phyloP scores from a whole-genome alignment of 2,888 invertebrate species.

The Cylloceria caligata region DNA sequence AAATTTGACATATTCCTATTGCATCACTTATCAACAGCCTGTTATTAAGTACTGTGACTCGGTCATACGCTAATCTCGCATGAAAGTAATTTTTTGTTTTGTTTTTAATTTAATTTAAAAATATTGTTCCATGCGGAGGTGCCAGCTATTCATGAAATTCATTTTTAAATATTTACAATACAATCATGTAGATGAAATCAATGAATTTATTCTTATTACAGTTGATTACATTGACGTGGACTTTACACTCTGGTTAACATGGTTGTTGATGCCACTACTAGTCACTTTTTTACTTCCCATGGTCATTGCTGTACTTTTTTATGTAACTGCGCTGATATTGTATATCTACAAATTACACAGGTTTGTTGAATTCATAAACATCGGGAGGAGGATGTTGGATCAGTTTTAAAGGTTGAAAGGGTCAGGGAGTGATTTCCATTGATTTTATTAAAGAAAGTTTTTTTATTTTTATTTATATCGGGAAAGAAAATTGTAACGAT shows the following conservation, averaged over 20 bases:
- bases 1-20: constrained; percentile 34
- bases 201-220: constrained; percentile 84
- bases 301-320: constrained; percentile 92
- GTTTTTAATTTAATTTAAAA: too few relatives aligned
- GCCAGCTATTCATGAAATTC: too few relatives aligned
- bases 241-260: constrained; percentile 93
- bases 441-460: too few relatives aligned
- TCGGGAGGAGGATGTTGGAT: too few relatives aligned
- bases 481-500: too few relatives aligned
- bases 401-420: too few relatives aligned
- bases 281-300: constrained; percentile 94
- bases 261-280: constrained; percentile 93
- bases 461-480: too few relatives aligned
- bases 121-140: too few relatives aligned
- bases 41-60: background rate
- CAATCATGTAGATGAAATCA: background rate
- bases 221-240: constrained; percentile 93
- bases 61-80: background rate
- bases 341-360: constrained; percentile 95
- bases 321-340: constrained; percentile 92
- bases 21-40: background rate
- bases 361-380: constrained; percentile 84
- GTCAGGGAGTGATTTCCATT: too few relatives aligned
- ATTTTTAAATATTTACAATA: too few relatives aligned
- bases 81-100: too few relatives aligned